phyloP scores from a whole-genome alignment of 2,113 vertebrate species.

The Scortum barcoo region DNA sequence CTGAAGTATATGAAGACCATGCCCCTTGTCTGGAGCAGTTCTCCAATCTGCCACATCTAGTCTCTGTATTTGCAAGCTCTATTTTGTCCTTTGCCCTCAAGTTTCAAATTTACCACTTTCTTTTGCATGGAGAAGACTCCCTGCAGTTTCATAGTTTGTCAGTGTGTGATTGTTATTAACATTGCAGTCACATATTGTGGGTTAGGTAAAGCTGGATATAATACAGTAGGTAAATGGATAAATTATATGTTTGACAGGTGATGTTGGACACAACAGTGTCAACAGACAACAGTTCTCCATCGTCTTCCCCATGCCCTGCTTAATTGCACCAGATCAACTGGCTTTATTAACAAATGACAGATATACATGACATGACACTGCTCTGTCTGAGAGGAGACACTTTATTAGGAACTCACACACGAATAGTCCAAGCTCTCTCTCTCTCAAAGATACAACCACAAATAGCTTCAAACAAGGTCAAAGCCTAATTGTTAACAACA shows the following conservation, averaged over 20 bases:
- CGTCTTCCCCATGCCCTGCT: neutral
- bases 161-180: no score
- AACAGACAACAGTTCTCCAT: neutral
- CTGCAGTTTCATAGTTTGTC: no score
- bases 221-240: neutral
- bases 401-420: conserved; percentile 45
- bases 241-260: neutral
- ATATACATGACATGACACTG: conserved; percentile 17
- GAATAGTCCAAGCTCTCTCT: conserved; percentile 11
- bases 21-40: conserved; percentile 40
- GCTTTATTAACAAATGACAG: conserved; percentile 51
- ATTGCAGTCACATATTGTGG: no score
- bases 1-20: conserved; percentile 38
- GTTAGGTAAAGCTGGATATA: neutral
- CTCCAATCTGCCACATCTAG: conserved; percentile 41
- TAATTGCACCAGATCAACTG: conserved; percentile 53
- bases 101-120: conserved; percentile 10
- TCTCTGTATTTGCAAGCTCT: neutral
- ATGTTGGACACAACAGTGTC: no score
- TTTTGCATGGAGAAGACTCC: neutral
- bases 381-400: conserved; percentile 13
- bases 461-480: conserved; percentile 11
- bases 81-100: conserved; percentile 19
- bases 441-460: conserved; percentile 13
- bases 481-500: neutral